Percentiles rank a stretch among this genome's conserved stretches.
Conservation (phyloP, 2,888 invertebrate species). For the Strigamia crassipes region DNA sequence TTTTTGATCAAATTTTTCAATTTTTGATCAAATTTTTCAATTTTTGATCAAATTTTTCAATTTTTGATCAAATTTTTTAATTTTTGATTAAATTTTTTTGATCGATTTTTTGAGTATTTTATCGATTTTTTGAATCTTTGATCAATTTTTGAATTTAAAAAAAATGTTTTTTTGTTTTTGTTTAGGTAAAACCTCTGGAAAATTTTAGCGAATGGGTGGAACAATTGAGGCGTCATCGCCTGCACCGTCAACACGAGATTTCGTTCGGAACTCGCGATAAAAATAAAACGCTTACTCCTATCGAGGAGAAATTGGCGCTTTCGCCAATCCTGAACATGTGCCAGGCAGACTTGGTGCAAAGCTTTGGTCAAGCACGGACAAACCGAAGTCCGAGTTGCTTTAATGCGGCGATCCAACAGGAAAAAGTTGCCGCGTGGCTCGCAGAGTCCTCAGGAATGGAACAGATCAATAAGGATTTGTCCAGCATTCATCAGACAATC, state of each 20-base stretch:
- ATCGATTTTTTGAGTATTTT: too few relatives aligned
- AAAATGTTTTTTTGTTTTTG: not conserved
- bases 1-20: too few relatives aligned
- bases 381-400: conserved; percentile 47
- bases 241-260: conserved; percentile 72
- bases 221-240: conserved; percentile 73
- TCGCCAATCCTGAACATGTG: conserved; percentile 44
- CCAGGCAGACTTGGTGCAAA: conserved; percentile 33
- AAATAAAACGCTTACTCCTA: conserved; percentile 46
- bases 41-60: too few relatives aligned
- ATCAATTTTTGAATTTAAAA: too few relatives aligned
- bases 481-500: conserved; percentile 71
- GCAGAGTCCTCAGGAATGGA: conserved; percentile 48
- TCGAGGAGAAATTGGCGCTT: conserved; percentile 45
- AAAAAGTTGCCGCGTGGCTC: conserved; percentile 48
- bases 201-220: conserved; percentile 75
- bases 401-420: conserved; percentile 19
- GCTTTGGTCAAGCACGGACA: conserved; percentile 33
- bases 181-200: conserved; percentile 69
- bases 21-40: too few relatives aligned
- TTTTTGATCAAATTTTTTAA: too few relatives aligned
- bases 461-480: conserved; percentile 58
- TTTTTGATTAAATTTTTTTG: too few relatives aligned
- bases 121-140: too few relatives aligned
- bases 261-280: conserved; percentile 46